Evolutionary conservation across 1,140 invertebrate species (phyloP).

Genomic region (Polypedilum pembai): DNA sequence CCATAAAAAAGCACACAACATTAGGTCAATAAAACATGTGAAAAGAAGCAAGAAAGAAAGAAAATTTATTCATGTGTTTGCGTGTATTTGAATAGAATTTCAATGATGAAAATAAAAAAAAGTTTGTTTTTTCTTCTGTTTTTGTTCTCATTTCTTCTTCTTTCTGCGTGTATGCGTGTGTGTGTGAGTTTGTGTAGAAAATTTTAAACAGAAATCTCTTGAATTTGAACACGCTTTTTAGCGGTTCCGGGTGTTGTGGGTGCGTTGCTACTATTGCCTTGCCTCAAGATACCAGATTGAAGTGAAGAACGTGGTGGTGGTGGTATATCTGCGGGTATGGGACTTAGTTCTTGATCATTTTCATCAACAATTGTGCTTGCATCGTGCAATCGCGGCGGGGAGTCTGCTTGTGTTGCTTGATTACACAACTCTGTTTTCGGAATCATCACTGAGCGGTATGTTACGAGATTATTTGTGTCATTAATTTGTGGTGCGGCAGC

Average conservation of each 20-base stretch:
- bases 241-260: slow-evolving; percentile 54
- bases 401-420: slow-evolving; percentile 31
- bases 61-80: too few relatives aligned
- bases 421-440: slow-evolving; percentile 28
- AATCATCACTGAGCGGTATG: background rate
- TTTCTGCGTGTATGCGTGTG: background rate
- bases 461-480: slow-evolving; percentile 9
- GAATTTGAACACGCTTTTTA: slow-evolving; percentile 80
- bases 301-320: slow-evolving; percentile 55
- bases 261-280: slow-evolving; percentile 48
- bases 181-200: slow-evolving; percentile 25
- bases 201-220: slow-evolving; percentile 72
- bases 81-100: background rate
- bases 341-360: slow-evolving; percentile 45
- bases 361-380: slow-evolving; percentile 31
- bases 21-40: too few relatives aligned
- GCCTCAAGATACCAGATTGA: slow-evolving; percentile 54
- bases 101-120: slow-evolving; percentile 3
- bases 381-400: slow-evolving; percentile 26
- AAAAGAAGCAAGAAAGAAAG: too few relatives aligned
- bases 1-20: too few relatives aligned
- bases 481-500: background rate
- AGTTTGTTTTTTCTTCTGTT: background rate
- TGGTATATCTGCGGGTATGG: slow-evolving; percentile 47
- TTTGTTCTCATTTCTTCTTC: background rate